phyloP scores from a whole-genome alignment of 1,140 invertebrate species.

The Drosophila littoralis region DNA sequence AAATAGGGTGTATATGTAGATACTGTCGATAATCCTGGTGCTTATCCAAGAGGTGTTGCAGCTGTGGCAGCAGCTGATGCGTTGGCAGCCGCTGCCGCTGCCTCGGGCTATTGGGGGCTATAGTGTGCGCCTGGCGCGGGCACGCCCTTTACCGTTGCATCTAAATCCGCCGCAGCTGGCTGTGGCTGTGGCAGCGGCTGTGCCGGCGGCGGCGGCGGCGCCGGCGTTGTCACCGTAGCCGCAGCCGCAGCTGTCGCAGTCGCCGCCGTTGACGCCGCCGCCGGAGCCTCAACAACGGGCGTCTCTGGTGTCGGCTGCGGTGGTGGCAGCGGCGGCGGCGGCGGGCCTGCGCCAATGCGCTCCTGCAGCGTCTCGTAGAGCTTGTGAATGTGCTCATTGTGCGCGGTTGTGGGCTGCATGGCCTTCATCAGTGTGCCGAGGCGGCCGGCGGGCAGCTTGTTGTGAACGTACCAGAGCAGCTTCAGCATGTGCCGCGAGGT shows the following conservation, averaged over 20 bases:
- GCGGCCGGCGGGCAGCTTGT: constrained; percentile 91
- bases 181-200: not conserved
- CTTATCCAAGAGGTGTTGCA: not conserved
- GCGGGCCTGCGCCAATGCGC: constrained; percentile 87
- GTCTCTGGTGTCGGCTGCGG: not conserved
- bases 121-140: constrained; percentile 92
- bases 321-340: constrained; percentile 68
- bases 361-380: constrained; percentile 91
- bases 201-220: not conserved
- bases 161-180: constrained; percentile 61
- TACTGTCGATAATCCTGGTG: not conserved
- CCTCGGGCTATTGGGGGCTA: constrained; percentile 62
- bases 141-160: constrained; percentile 93
- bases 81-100: constrained; percentile 31
- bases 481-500: constrained; percentile 95
- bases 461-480: constrained; percentile 96
- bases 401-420: constrained; percentile 92
- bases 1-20: not conserved
- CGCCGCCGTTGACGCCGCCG: not conserved
- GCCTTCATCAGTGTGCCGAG: constrained; percentile 94
- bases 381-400: constrained; percentile 93
- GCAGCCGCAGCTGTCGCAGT: not conserved
- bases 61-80: constrained; percentile 15
- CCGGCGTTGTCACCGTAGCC: not conserved
- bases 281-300: not conserved